These are phyloP conservation scores for Tillus elongatus DNA, from an alignment of 2,888 invertebrate species.

Conservation along the genomic window DNA sequence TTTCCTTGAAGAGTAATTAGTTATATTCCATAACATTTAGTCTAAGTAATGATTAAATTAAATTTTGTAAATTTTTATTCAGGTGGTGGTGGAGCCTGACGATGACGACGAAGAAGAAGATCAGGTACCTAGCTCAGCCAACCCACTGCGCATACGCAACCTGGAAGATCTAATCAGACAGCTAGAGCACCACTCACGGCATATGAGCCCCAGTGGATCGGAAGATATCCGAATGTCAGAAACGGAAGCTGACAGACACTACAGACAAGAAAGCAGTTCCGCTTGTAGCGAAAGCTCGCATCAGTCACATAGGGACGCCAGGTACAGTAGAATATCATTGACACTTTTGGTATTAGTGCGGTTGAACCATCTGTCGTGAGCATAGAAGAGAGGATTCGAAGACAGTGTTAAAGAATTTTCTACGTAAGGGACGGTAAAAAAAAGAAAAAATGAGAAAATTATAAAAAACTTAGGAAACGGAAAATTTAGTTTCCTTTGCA, in stretches of 20 bases:
- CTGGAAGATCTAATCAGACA: slow-evolving; percentile 85
- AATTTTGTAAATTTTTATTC: neutral
- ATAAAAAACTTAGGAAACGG: no score
- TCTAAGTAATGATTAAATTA: neutral
- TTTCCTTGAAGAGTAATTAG: no score
- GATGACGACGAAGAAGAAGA: slow-evolving; percentile 61
- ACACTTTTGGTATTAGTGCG: neutral
- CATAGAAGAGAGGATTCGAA: no score
- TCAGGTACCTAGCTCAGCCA: slow-evolving; percentile 66
- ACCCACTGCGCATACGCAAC: slow-evolving; percentile 82
- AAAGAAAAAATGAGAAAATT: no score
- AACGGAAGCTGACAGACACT: slow-evolving; percentile 70
- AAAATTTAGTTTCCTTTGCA: no score
- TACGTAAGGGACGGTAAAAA: no score
- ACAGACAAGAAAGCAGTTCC: slow-evolving; percentile 64
- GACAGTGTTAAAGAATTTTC: no score
- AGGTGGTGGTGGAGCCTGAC: slow-evolving; percentile 44
- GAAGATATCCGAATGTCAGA: slow-evolving; percentile 86
- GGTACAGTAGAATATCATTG: slow-evolving; percentile 30
- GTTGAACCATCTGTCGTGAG: no score
- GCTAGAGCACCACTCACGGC: slow-evolving; percentile 77
- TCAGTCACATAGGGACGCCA: slow-evolving; percentile 67
- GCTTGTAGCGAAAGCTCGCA: slow-evolving; percentile 66
- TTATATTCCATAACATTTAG: no score
- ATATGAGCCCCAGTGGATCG: slow-evolving; percentile 85